These are phyloP conservation scores for Drosophila navojoa DNA, from an alignment of 1,140 invertebrate genomes.

Conservation along the genomic window DNA sequence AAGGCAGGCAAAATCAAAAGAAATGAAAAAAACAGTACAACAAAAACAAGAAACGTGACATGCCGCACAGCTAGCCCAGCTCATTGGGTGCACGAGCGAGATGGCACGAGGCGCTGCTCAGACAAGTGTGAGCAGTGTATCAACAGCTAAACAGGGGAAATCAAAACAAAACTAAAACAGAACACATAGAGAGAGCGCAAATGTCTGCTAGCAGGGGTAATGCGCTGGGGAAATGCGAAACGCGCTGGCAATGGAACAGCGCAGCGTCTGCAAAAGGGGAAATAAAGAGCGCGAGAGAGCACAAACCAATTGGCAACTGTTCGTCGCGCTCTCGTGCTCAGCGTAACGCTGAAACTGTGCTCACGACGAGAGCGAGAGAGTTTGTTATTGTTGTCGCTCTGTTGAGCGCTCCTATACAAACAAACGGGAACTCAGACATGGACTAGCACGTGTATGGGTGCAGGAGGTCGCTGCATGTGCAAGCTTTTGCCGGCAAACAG, in stretches of 20 bases:
- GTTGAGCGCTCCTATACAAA: constrained; percentile 37
- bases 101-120: constrained; percentile 41
- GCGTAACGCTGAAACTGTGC: constrained; percentile 10
- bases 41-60: constrained; percentile 30
- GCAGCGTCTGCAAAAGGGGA: constrained; percentile 48
- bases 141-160: constrained; percentile 41
- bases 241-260: constrained; percentile 38
- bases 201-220: constrained; percentile 29
- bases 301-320: constrained; percentile 11
- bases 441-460: not conserved
- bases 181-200: constrained; percentile 3
- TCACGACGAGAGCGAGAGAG: constrained; percentile 6
- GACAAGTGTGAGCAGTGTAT: constrained; percentile 34
- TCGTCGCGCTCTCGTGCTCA: constrained; percentile 10
- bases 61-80: constrained; percentile 44
- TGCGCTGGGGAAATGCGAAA: constrained; percentile 42
- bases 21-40: constrained; percentile 10
- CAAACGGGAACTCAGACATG: constrained; percentile 27
- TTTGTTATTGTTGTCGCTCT: constrained; percentile 44
- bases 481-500: constrained; percentile 60
- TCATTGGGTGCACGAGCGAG: constrained; percentile 65
- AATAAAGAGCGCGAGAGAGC: constrained; percentile 5
- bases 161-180: constrained; percentile 16
- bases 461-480: constrained; percentile 46
- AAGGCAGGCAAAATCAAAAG: constrained; percentile 19